Conservation (phyloP, 1,140 invertebrate species). For the silkworm (Bombyx mori) region ASM3026992v2 NC_085122.1:7836501-7837000, state of each 20-base stretch:
- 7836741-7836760: constrained; percentile 12
- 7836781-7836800: constrained; percentile 30
- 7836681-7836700: constrained; percentile 23
- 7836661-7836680: constrained; percentile 32
- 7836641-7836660: constrained; percentile 33
- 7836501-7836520: neutral
- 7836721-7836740: constrained; percentile 7
- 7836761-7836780: constrained; percentile 29
- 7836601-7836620: constrained; percentile 3
- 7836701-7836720: constrained; percentile 22
- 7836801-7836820: constrained; percentile 18
- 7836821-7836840: constrained; percentile 29
- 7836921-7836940: too few relatives aligned
- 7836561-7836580: constrained; percentile 2
- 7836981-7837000: too few relatives aligned
- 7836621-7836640: constrained; percentile 18
- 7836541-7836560: constrained; percentile 9
- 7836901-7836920: constrained; percentile 58
- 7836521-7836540: constrained; percentile 9
- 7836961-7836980: too few relatives aligned
- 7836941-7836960: too few relatives aligned
- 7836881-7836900: constrained; percentile 51
- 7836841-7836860: constrained; percentile 41
- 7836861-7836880: constrained; percentile 40
- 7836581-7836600: neutral